Percentiles rank a stretch among this genome's conserved stretches.
These are phyloP conservation scores for Polymixis flavicincta DNA, from an alignment of 2,888 invertebrate species.

Conservation along the genomic window DNA sequence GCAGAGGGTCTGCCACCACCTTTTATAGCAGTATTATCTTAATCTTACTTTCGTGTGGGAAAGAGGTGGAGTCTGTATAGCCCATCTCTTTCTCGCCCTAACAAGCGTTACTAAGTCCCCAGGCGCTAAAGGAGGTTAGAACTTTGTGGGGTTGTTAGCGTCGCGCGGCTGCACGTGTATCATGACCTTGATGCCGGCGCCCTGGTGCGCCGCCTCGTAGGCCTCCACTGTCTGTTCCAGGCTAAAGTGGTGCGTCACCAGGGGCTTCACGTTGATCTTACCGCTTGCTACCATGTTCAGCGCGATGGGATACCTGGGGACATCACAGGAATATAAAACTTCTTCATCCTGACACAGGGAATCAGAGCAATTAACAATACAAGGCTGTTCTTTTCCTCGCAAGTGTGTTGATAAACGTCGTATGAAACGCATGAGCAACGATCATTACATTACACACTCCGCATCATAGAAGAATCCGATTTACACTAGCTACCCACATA, in stretches of 20 bases:
- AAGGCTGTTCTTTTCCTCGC: too few relatives aligned
- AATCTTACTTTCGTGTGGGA: neutral
- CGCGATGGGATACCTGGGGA: constrained; percentile 94
- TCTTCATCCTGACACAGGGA: neutral
- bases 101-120: neutral
- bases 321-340: neutral
- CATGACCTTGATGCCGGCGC: constrained; percentile 96
- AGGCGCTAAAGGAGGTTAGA: constrained; percentile 57
- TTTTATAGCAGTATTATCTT: too few relatives aligned
- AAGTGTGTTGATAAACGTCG: too few relatives aligned
- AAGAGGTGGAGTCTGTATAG: neutral
- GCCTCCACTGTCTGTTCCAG: constrained; percentile 95
- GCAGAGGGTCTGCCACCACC: neutral
- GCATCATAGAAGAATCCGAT: too few relatives aligned
- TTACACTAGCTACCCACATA: too few relatives aligned
- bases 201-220: constrained; percentile 95
- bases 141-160: constrained; percentile 86
- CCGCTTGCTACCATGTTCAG: constrained; percentile 94
- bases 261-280: constrained; percentile 94
- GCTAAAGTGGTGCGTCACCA: constrained; percentile 95
- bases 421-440: too few relatives aligned
- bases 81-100: neutral
- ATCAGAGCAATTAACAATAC: too few relatives aligned
- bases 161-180: constrained; percentile 93
- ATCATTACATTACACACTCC: too few relatives aligned